These are phyloP conservation scores for Bellardia bayeri DNA, from an alignment of 2,888 invertebrate genomes.

Conservation along the genomic window DNA sequence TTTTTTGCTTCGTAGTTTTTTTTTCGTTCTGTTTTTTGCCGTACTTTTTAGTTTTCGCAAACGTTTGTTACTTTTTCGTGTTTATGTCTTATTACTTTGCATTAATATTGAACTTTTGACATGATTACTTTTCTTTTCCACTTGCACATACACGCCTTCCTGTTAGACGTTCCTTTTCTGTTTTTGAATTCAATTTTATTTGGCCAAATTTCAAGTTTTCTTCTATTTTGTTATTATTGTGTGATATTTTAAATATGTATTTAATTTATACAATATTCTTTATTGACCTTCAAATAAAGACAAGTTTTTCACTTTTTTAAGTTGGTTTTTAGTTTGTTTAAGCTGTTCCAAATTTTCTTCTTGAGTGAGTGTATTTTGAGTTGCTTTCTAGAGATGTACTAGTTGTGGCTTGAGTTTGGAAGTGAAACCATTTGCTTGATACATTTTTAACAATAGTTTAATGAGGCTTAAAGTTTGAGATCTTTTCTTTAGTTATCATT, in stretches of 20 bases:
- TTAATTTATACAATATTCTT: conserved; percentile 44
- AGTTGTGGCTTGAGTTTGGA: conserved; percentile 13
- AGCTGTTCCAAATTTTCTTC: conserved; percentile 19
- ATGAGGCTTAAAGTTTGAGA: conserved; percentile 53
- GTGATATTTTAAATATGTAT: conserved; percentile 19
- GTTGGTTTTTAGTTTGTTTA: conserved; percentile 1
- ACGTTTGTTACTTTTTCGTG: conserved; percentile 51
- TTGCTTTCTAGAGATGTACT: conserved; percentile 23
- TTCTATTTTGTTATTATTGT: not conserved
- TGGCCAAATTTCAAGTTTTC: conserved; percentile 50
- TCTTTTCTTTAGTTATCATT: conserved; percentile 36
- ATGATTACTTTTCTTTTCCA: conserved; percentile 46
- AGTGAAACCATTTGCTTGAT: conserved; percentile 57
- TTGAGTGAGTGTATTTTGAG: not conserved
- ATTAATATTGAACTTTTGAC: conserved; percentile 68
- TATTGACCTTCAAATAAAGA: conserved; percentile 54
- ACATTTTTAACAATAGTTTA: conserved; percentile 50
- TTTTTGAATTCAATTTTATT: conserved; percentile 29
- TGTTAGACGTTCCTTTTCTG: not conserved
- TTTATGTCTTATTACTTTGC: conserved; percentile 67
- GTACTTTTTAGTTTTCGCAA: conserved; percentile 28
- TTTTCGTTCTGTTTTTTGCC: not conserved
- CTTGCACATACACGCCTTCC: conserved; percentile 3
- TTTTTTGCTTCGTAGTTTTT: not conserved
- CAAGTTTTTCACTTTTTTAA: conserved; percentile 37